Conservation (phyloP, 2,113 vertebrate genomes). For the Ursus arctos region DNA sequence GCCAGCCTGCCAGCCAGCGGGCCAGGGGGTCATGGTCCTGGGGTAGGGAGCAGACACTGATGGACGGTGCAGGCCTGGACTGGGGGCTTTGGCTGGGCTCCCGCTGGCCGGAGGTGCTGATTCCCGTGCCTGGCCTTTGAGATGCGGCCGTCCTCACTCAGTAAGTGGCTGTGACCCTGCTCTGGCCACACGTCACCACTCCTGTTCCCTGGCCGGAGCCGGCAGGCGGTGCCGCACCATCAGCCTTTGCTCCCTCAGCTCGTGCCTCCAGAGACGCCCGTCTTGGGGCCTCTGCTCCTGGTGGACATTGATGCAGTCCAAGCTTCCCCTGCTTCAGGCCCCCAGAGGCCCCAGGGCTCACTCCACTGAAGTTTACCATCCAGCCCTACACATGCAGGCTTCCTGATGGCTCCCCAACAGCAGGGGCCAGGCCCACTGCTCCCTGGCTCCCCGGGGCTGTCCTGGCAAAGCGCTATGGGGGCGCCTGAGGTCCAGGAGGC, state of each 20-base stretch:
- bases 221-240: not conserved
- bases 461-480: not conserved
- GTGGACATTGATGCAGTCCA: not conserved
- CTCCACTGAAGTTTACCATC: not conserved
- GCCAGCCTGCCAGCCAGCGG: not conserved
- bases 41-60: not conserved
- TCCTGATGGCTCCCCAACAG: not conserved
- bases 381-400: not conserved
- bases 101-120: not conserved
- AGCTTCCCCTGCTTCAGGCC: rapidly evolving
- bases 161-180: not conserved
- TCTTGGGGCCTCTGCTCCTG: not conserved
- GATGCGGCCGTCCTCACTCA: too few species aligned
- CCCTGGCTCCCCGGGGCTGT: not conserved
- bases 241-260: not conserved
- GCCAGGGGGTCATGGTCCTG: rapidly evolving
- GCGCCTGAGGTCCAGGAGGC: not conserved
- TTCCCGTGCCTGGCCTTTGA: not conserved
- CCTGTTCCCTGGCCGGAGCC: not conserved
- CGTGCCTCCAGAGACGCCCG: not conserved
- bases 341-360: not conserved
- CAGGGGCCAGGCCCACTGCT: not conserved
- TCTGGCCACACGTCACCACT: not conserved
- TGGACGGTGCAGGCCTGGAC: not conserved
- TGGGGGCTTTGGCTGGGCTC: not conserved